Conservation (phyloP, 2,888 invertebrate genomes). For the Hyles lineata region DNA sequence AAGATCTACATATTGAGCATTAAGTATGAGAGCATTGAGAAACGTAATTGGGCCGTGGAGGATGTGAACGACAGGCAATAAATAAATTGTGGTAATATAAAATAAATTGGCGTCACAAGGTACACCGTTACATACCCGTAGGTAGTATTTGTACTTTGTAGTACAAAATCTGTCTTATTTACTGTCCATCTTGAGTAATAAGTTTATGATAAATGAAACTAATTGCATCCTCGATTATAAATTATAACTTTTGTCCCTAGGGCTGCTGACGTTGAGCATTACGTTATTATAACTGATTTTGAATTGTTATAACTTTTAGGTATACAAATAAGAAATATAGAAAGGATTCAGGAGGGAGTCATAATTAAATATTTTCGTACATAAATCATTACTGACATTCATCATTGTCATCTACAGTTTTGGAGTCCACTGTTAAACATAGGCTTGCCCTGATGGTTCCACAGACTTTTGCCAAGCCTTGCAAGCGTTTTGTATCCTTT, state of each 20-base stretch:
- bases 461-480: no score
- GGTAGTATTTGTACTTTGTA: slow-evolving; percentile 6
- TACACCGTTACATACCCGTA: slow-evolving; percentile 5
- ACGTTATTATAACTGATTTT: no score
- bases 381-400: no score
- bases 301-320: no score
- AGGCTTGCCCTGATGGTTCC: neutral
- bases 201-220: slow-evolving; percentile 44
- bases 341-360: no score
- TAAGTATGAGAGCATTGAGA: neutral
- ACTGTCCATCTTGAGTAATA: slow-evolving; percentile 25
- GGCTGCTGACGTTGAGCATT: slow-evolving; percentile 13
- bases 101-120: slow-evolving; percentile 15
- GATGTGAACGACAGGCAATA: neutral
- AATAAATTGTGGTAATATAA: slow-evolving; percentile 1
- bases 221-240: slow-evolving; percentile 44
- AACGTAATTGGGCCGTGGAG: neutral
- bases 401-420: no score
- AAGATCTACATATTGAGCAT: neutral
- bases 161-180: slow-evolving; percentile 27
- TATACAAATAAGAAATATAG: no score
- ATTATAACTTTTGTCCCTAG: slow-evolving; percentile 22
- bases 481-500: no score
- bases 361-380: no score
- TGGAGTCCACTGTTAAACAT: no score